Conservation (phyloP, 1,140 invertebrate genomes). For the Lordiphosa stackelbergi region DNA sequence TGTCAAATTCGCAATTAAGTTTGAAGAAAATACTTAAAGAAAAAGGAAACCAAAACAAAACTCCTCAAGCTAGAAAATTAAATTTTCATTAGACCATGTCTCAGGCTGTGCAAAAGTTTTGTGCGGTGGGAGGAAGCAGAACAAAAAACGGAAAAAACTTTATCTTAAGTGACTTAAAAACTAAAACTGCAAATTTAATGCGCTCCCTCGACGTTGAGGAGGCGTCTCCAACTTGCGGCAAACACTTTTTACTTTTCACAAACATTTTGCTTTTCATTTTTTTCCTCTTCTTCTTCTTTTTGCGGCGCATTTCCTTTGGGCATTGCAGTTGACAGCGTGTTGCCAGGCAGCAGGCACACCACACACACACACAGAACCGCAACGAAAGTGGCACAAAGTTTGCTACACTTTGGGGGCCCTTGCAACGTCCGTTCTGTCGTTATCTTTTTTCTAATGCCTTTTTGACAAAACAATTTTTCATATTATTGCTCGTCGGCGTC, state of each 20-base stretch:
- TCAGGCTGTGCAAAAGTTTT: constrained; percentile 29
- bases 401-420: constrained; percentile 53
- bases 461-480: constrained; percentile 71
- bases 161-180: constrained; percentile 70
- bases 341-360: constrained; percentile 32
- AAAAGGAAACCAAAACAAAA: constrained; percentile 5
- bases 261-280: constrained; percentile 48
- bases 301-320: constrained; percentile 71
- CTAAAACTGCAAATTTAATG: constrained; percentile 71
- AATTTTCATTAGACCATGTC: constrained; percentile 61
- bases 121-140: neutral
- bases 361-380: constrained; percentile 31
- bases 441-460: constrained; percentile 65
- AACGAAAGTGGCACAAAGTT: constrained; percentile 70
- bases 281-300: constrained; percentile 13
- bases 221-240: constrained; percentile 56
- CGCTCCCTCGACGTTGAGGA: constrained; percentile 54
- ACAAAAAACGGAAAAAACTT: constrained; percentile 30
- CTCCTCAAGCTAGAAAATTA: constrained; percentile 51
- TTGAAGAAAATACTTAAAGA: constrained; percentile 16
- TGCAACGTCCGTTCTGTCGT: constrained; percentile 25
- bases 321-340: constrained; percentile 70
- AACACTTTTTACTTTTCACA: constrained; percentile 65
- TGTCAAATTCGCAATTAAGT: constrained; percentile 42
- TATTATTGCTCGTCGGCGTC: constrained; percentile 54